Conservation (phyloP, 1,140 invertebrate genomes). For the Ceratosolen solmsi region DNA sequence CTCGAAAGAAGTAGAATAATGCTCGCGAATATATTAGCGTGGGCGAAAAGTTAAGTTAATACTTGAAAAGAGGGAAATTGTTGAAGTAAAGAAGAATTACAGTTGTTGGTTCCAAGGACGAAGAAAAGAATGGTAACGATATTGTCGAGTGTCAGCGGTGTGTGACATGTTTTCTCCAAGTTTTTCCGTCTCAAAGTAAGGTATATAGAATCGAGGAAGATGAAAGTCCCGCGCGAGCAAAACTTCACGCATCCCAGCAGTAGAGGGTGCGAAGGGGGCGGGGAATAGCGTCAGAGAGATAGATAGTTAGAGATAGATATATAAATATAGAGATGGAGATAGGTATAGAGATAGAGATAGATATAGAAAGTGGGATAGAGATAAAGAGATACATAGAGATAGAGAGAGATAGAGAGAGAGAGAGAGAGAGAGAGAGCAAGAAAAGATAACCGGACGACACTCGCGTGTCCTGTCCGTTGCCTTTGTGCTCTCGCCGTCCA, state of each 20-base stretch:
- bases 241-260: constrained; percentile 57
- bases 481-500: constrained; percentile 60
- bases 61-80: constrained; percentile 27
- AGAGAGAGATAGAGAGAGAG: background rate
- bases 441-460: constrained; percentile 31
- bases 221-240: constrained; percentile 36
- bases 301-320: background rate
- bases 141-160: constrained; percentile 39
- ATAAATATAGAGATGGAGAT: background rate
- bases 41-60: constrained; percentile 28
- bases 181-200: constrained; percentile 26
- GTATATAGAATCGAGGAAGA: constrained; percentile 6
- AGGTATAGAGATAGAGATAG: background rate
- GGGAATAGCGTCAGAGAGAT: too few relatives aligned
- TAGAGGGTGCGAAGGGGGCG: too few relatives aligned
- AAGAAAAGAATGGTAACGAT: constrained; percentile 31
- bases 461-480: background rate
- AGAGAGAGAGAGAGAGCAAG: background rate
- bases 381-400: background rate
- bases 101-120: background rate
- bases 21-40: constrained; percentile 26
- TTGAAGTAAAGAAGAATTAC: constrained; percentile 41
- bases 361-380: background rate
- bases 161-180: constrained; percentile 44
- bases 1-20: background rate